phyloP scores from a whole-genome alignment of 2,797 vertebrate genomes.

The Erpetoichthys calabaricus region DNA sequence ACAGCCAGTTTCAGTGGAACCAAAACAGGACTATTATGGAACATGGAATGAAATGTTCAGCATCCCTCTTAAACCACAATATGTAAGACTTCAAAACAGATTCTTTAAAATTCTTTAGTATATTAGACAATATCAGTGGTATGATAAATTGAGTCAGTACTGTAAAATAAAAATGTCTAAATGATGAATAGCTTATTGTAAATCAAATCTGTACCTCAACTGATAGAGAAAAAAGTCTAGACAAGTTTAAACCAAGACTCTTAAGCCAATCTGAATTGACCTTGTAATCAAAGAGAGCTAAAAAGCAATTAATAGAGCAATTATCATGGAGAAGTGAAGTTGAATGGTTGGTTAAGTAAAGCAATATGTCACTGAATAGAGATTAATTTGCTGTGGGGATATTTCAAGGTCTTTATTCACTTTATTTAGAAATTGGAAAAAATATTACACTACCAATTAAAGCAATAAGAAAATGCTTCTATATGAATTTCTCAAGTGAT shows the following conservation, averaged over 20 bases:
- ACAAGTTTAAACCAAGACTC: conserved; percentile 35
- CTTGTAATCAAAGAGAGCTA: conserved; percentile 69
- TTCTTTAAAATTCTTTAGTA: conserved; percentile 9
- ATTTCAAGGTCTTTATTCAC: conserved; percentile 62
- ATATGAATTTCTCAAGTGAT: too few relatives aligned
- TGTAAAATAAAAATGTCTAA: conserved; percentile 31
- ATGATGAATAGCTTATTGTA: conserved; percentile 54
- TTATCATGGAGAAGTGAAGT: conserved; percentile 57
- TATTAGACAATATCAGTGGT: conserved; percentile 31
- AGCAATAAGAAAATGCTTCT: too few relatives aligned
- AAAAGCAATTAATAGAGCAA: conserved; percentile 76
- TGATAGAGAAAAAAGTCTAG: conserved; percentile 29
- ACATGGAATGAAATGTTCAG: too few relatives aligned
- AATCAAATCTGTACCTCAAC: conserved; percentile 37
- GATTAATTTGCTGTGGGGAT: conserved; percentile 63
- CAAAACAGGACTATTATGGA: too few relatives aligned
- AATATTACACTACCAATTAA: neutral
- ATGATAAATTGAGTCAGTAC: conserved; percentile 36
- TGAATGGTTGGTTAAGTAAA: conserved; percentile 69
- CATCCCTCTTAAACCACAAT: too few relatives aligned
- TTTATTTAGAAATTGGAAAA: conserved; percentile 50
- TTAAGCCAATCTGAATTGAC: conserved; percentile 48
- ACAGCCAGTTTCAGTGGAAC: too few relatives aligned
- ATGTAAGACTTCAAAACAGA: conserved; percentile 5
- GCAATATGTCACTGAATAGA: conserved; percentile 66